These are phyloP conservation scores for Climacteris rufus DNA, from an alignment of 2,113 vertebrate species.

Conservation along the genomic window DNA sequence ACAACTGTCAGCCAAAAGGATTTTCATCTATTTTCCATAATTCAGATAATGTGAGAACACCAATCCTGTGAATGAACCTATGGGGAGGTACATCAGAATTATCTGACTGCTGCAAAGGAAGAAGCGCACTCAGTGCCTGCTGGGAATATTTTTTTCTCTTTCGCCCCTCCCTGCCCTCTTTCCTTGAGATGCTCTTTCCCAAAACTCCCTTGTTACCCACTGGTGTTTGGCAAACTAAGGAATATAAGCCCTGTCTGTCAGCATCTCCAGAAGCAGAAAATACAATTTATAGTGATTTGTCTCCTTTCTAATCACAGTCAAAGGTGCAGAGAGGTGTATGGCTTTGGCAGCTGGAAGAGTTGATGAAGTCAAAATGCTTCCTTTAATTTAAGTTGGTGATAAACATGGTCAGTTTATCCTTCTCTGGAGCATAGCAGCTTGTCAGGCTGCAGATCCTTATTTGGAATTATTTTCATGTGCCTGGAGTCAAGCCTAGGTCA, in stretches of 20 bases:
- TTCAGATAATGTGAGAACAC: background rate
- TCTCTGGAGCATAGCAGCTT: background rate
- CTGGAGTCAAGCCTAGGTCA: constrained; percentile 16
- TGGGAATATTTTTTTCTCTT: background rate
- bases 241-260: background rate
- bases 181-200: background rate
- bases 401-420: constrained; percentile 1
- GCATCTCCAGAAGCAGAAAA: background rate
- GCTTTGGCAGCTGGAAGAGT: background rate
- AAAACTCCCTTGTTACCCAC: background rate
- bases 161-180: accelerated
- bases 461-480: constrained; percentile 32
- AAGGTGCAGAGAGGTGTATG: background rate
- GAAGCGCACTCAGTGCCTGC: background rate
- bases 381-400: background rate
- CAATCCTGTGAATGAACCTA: background rate
- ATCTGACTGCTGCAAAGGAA: background rate
- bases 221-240: background rate
- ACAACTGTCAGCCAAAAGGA: background rate
- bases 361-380: background rate
- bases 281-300: background rate
- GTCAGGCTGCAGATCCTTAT: constrained; percentile 30
- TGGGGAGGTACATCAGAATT: background rate
- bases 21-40: background rate
- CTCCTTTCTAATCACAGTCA: background rate